phyloP scores from a whole-genome alignment of 1,140 invertebrate species.

The Probaryconus sp. region DNA sequence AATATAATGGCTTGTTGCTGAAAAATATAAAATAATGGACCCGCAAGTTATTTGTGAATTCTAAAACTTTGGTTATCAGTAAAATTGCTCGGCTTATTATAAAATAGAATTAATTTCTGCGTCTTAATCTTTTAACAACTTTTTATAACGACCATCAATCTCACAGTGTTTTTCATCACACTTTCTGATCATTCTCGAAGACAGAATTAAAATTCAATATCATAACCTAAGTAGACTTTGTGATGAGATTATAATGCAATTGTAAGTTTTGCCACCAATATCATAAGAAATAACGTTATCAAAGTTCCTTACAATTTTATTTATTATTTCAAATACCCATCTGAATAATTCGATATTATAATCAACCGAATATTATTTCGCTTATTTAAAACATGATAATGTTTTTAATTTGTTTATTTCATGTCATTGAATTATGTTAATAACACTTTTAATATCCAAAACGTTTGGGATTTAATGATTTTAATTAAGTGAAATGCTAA shows the following conservation, averaged over 20 bases:
- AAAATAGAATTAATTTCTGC: constrained; percentile 21
- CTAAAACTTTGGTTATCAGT: too few relatives aligned
- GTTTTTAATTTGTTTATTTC: too few relatives aligned
- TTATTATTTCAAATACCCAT: neutral
- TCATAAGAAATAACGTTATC: constrained; percentile 19
- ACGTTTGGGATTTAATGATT: too few relatives aligned
- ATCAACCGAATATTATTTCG: too few relatives aligned
- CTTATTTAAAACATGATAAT: too few relatives aligned
- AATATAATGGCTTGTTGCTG: too few relatives aligned
- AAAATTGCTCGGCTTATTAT: constrained; percentile 25
- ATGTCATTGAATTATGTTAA: too few relatives aligned
- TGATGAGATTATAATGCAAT: constrained; percentile 27
- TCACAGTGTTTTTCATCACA: constrained; percentile 5
- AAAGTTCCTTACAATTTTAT: neutral
- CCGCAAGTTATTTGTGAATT: neutral
- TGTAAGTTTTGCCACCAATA: constrained; percentile 15
- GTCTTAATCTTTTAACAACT: constrained; percentile 4
- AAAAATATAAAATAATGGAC: constrained; percentile 17
- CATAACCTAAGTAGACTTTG: constrained; percentile 29
- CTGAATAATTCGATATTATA: neutral
- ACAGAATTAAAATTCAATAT: constrained; percentile 13
- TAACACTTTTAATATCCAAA: too few relatives aligned
- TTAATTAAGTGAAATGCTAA: too few relatives aligned
- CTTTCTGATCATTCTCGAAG: constrained; percentile 17
- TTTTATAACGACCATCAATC: constrained; percentile 1